Conservation (phyloP, 1,140 invertebrate genomes). For the Drosophila rhopaloa region DNA sequence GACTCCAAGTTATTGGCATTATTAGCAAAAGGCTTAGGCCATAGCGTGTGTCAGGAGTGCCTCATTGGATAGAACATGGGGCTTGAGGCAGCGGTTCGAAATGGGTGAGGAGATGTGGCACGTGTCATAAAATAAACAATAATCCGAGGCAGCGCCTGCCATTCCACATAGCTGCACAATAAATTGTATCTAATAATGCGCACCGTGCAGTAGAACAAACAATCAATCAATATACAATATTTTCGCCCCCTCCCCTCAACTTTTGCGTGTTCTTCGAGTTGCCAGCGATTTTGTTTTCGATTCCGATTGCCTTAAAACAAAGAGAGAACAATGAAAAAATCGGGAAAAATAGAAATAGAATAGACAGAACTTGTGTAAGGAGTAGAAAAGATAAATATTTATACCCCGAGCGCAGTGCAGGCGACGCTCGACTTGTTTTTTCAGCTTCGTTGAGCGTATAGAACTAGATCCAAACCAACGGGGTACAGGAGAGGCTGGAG, state of each 20-base stretch:
- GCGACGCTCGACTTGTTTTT: conserved; percentile 82
- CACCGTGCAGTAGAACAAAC: conserved; percentile 77
- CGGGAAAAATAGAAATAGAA: conserved; percentile 27
- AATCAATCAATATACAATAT: conserved; percentile 83
- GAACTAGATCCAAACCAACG: conserved; percentile 42
- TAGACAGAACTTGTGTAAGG: conserved; percentile 47
- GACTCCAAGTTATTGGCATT: conserved; percentile 69
- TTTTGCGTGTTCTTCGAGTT: conserved; percentile 9
- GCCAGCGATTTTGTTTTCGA: conserved; percentile 50
- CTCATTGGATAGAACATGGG: conserved; percentile 9
- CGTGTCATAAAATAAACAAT: conserved; percentile 83
- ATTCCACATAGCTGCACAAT: conserved; percentile 80
- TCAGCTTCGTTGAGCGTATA: conserved; percentile 81
- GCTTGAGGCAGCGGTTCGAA: conserved; percentile 11
- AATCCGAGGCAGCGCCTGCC: conserved; percentile 74
- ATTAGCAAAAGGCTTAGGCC: conserved; percentile 78
- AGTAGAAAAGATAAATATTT: conserved; percentile 78
- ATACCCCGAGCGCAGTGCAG: conserved; percentile 79
- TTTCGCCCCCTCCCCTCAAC: conserved; percentile 50
- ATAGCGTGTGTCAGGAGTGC: conserved; percentile 66
- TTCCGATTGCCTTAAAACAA: conserved; percentile 79
- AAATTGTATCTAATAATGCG: conserved; percentile 82
- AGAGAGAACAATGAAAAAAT: conserved; percentile 36
- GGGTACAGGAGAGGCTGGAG: not conserved
- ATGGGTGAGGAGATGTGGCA: conserved; percentile 38